Conservation (phyloP, 2,797 vertebrate species). For the Hephaestus fuliginosus region DNA sequence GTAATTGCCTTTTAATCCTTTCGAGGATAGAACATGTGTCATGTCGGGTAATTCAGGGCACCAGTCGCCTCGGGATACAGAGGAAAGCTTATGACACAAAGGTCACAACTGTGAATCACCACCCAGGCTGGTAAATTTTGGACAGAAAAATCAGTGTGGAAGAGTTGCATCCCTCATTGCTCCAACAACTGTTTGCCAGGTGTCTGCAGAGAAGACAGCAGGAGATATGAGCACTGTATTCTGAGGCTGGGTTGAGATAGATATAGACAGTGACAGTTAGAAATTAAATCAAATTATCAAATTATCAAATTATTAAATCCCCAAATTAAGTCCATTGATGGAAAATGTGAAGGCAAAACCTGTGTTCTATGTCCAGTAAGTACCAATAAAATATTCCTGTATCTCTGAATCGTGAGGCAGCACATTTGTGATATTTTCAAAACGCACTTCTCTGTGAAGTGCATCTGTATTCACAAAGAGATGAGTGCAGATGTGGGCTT, state of each 20-base stretch:
- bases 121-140: conserved; percentile 1
- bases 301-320: no score
- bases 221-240: no score
- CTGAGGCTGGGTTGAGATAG: no score
- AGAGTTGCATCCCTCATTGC: neutral
- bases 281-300: neutral
- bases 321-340: neutral
- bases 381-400: neutral
- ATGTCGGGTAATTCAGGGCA: conserved; percentile 47
- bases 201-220: neutral
- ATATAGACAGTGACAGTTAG: no score
- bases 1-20: conserved; percentile 73
- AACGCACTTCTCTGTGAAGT: neutral
- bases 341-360: neutral
- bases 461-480: conserved; percentile 20
- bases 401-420: neutral
- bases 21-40: conserved; percentile 55
- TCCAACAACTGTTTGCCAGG: neutral
- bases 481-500: conserved; percentile 22
- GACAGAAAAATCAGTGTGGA: conserved; percentile 8
- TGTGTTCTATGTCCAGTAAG: neutral
- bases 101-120: conserved; percentile 49
- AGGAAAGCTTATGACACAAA: conserved; percentile 38
- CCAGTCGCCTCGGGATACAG: conserved; percentile 29
- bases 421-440: conserved; percentile 6